Percentiles rank a stretch among this genome's conserved stretches.
Evolutionary conservation across 2,888 invertebrate species (phyloP).

Genomic region (Sympetrum striolatum): DNA sequence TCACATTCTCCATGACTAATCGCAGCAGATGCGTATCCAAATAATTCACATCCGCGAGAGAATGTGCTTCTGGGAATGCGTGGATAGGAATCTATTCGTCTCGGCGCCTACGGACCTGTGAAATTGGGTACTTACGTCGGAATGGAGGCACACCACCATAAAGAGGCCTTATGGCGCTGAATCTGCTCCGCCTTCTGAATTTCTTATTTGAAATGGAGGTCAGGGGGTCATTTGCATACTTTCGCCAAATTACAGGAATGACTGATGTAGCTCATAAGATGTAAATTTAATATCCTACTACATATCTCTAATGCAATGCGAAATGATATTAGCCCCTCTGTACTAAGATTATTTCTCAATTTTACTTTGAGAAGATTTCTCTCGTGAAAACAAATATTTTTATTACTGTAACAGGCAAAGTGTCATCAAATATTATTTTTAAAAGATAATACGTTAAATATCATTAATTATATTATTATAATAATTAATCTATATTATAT

Average conservation of each 20-base stretch:
- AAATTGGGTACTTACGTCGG: background rate
- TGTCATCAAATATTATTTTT: no score
- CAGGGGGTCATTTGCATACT: background rate
- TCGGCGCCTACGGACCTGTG: background rate
- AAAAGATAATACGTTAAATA: no score
- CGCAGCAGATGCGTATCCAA: no score
- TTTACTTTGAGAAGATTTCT: no score
- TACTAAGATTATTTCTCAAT: no score
- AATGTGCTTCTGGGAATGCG: background rate
- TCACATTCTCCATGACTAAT: no score
- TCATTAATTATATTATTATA: no score
- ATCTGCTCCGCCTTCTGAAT: background rate
- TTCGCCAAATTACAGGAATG: background rate
- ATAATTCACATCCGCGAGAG: no score
- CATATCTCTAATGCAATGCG: background rate
- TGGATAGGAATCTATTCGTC: background rate
- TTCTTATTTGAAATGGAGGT: background rate
- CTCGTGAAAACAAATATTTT: no score
- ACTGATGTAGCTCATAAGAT: background rate
- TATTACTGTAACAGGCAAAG: no score
- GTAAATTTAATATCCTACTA: background rate
- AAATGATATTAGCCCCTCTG: no score
- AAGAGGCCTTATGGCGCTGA: background rate
- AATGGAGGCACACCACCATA: background rate
- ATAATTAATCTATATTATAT: no score